These are phyloP conservation scores for Phymastichus coffea DNA, from an alignment of 1,140 invertebrate genomes.

Conservation along the genomic window DNA sequence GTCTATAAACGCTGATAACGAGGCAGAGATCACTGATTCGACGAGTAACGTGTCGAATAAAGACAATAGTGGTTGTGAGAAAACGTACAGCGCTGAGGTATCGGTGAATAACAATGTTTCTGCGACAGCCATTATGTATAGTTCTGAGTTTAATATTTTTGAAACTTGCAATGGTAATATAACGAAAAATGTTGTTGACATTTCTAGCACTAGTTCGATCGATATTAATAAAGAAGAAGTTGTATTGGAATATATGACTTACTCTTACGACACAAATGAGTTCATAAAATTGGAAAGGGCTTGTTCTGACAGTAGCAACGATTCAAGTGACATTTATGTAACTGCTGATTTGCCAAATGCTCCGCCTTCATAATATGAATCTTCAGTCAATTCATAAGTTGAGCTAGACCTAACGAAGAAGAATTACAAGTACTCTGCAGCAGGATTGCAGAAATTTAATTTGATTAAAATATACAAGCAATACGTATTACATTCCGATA, in stretches of 20 bases:
- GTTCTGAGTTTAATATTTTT: neutral
- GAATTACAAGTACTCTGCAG: too few relatives aligned
- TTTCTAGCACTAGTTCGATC: neutral
- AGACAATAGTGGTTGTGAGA: constrained; percentile 12
- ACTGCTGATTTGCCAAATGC: too few relatives aligned
- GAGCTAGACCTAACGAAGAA: too few relatives aligned
- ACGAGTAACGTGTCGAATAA: constrained; percentile 30
- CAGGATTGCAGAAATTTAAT: constrained; percentile 1
- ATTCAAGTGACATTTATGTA: too few relatives aligned
- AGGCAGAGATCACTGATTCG: constrained; percentile 11
- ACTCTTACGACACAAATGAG: constrained; percentile 44
- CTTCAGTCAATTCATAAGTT: neutral
- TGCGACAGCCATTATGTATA: neutral
- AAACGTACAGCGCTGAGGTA: constrained; percentile 28
- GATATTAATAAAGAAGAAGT: constrained; percentile 1
- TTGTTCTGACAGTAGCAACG: neutral
- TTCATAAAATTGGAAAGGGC: constrained; percentile 43
- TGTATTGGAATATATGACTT: constrained; percentile 33
- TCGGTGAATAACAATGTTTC: constrained; percentile 30
- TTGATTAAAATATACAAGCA: neutral
- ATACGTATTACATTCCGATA: neutral
- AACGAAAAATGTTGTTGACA: neutral
- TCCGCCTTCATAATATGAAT: neutral
- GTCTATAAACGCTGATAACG: constrained; percentile 6
- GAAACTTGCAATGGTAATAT: neutral